phyloP scores from a whole-genome alignment of 2,113 vertebrate species.

The Erinaceus europaeus region DNA sequence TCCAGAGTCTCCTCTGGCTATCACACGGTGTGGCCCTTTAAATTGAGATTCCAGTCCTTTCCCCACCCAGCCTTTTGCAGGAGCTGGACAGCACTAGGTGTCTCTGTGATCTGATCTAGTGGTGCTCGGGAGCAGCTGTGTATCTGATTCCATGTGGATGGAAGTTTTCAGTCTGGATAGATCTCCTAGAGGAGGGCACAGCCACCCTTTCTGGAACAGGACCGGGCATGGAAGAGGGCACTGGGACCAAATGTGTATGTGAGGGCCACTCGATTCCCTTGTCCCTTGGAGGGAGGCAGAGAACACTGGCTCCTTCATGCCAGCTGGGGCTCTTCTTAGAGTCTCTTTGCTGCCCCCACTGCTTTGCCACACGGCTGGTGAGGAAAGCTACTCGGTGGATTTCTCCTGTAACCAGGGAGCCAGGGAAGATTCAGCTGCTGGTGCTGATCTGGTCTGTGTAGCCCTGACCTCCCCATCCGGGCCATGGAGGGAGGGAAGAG shows the following conservation, averaged over 20 bases:
- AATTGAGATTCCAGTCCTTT: neutral
- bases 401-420: neutral
- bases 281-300: neutral
- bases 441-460: neutral
- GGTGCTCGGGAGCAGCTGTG: slow-evolving; percentile 17
- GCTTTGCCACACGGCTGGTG: neutral
- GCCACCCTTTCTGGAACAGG: slow-evolving; percentile 39
- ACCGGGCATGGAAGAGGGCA: neutral
- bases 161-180: slow-evolving; percentile 29
- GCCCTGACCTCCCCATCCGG: too few relatives aligned
- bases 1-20: neutral
- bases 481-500: neutral
- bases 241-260: neutral
- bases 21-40: neutral
- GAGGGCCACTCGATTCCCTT: neutral
- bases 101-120: neutral
- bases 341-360: neutral
- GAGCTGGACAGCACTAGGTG: neutral
- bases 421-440: neutral
- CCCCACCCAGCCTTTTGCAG: neutral
- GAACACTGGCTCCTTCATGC: neutral
- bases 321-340: neutral
- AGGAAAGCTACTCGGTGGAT: neutral
- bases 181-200: neutral
- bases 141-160: slow-evolving; percentile 20